Percentiles rank a stretch among this genome's conserved stretches.
phyloP scores from a whole-genome alignment of 37 sponge, comb jelly and placozoan genomes.

The Aplysina aerophoba region DNA sequence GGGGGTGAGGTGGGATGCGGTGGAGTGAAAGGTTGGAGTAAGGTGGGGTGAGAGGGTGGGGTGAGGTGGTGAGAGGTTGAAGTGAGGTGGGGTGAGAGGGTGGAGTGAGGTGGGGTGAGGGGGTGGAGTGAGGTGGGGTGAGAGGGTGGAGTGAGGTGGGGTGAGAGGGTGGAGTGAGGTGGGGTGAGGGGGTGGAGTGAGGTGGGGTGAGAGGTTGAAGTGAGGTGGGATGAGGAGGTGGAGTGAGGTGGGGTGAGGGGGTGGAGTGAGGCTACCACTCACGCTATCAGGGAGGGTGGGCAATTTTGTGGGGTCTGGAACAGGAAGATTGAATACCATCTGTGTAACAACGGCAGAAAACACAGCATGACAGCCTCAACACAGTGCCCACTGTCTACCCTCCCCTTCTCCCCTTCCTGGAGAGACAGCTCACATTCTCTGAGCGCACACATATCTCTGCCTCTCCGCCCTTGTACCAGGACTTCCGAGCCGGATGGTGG shows the following conservation, averaged over 20 bases:
- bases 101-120: neutral
- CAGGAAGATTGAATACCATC: constrained; percentile 57
- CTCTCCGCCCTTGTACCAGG: constrained; percentile 28
- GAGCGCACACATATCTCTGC: neutral
- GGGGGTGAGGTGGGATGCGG: neutral
- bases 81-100: constrained; percentile 44
- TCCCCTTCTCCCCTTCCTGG: no score
- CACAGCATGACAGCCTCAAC: no score
- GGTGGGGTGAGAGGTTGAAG: neutral
- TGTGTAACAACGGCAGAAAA: neutral
- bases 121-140: constrained; percentile 42
- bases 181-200: constrained; percentile 37
- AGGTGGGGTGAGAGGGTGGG: constrained; percentile 50
- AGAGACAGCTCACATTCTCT: no score
- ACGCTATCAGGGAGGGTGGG: constrained; percentile 75
- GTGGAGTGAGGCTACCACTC: constrained; percentile 29
- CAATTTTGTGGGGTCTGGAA: constrained; percentile 60
- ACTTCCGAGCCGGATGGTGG: constrained; percentile 37
- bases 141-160: neutral
- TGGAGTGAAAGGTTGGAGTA: no score
- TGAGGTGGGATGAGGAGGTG: constrained; percentile 42
- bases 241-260: neutral
- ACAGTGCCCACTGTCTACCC: no score
- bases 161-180: neutral
- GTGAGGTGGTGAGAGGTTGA: neutral